A percentile compares a stretch with the other conserved stretches of the same genome.
phyloP scores from a whole-genome alignment of 2,113 vertebrate species.

The Rafetus swinhoei region DNA sequence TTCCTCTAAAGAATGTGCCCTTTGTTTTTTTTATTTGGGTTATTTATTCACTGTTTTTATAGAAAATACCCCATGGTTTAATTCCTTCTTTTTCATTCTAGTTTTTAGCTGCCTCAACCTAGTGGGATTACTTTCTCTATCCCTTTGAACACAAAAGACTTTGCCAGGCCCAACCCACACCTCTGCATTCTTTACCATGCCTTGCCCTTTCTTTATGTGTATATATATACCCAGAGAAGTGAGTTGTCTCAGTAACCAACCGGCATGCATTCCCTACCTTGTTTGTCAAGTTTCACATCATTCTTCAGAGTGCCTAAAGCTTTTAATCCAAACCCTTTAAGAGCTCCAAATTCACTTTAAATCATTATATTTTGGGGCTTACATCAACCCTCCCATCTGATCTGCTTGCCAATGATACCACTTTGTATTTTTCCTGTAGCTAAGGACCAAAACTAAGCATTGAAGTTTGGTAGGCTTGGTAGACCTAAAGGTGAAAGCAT shows the following conservation, averaged over 20 bases:
- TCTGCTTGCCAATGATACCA: not conserved
- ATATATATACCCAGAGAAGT: not conserved
- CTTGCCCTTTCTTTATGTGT: not conserved
- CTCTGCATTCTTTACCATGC: not conserved
- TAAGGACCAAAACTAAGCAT: not conserved
- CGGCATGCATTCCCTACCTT: not conserved
- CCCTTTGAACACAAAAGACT: not conserved
- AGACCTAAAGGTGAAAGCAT: not conserved
- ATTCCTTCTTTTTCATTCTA: not conserved
- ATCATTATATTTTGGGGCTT: not conserved
- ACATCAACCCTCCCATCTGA: not conserved
- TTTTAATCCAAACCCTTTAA: not conserved
- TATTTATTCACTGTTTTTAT: slow-evolving; percentile 50
- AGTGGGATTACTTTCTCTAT: not conserved
- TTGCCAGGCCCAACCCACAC: not conserved
- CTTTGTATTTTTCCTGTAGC: not conserved
- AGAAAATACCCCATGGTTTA: slow-evolving; percentile 18
- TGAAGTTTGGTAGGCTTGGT: not conserved
- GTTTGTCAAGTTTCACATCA: not conserved
- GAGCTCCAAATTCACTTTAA: not conserved
- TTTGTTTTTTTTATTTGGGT: slow-evolving; percentile 58
- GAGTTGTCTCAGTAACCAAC: not conserved
- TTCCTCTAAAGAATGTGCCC: slow-evolving; percentile 20
- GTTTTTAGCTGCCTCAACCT: not conserved
- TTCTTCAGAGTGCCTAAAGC: not conserved